Base-by-base conservation (phyloP, 37 sponge, comb jelly and placozoan genomes). In the Petrosia ficiformis region DNA sequence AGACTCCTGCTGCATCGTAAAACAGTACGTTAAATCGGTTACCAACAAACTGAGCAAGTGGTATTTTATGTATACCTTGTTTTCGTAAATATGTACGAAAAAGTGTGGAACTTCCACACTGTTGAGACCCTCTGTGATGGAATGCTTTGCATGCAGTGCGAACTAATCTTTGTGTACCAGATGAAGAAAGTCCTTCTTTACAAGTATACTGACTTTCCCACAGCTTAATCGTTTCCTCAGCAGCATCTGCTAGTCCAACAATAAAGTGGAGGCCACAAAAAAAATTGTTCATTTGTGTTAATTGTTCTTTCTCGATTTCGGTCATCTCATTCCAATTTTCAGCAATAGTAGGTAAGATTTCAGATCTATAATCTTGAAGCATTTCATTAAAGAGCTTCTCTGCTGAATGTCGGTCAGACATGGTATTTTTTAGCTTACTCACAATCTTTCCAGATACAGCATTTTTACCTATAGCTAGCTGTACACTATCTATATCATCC, bases 1-100 rank as follows among this genome's bases (percentile, higher is more conserved):
- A n/a, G n/a, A n/a, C n/a, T n/a, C n/a, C n/a, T n/a, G n/a, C n/a
- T n/a, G n/a, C n/a, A n/a, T n/a, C n/a, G n/a, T n/a, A n/a, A n/a
- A n/a, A n/a, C n/a, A n/a, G n/a, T n/a, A n/a, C n/a, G 31, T 80
- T 80, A 38, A 80, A 78, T 1, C 80, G 72, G 8, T 80, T 80
- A 34, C 80, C 73, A 31, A 4, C 6, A 35, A 80, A 71, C 4
- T 42, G 1, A 5, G 80, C 80, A 32, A 80, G 65, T 39, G 80
- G 72, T 26, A 71, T 2, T 4, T 24, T 36, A n/a, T 2, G 4
- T 25, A 80, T 26, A 10, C 80, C 80, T 39, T 80, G 34, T 2
- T 33, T 8, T 4, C 65, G n/a, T 4, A 71, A 39, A 41, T 31
- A 70, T 3, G 39, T 2, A 4, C 24, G 32, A 58, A 80, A 80